phyloP scores from a whole-genome alignment of 2,113 vertebrate genomes.

The Lonchura striata region DNA sequence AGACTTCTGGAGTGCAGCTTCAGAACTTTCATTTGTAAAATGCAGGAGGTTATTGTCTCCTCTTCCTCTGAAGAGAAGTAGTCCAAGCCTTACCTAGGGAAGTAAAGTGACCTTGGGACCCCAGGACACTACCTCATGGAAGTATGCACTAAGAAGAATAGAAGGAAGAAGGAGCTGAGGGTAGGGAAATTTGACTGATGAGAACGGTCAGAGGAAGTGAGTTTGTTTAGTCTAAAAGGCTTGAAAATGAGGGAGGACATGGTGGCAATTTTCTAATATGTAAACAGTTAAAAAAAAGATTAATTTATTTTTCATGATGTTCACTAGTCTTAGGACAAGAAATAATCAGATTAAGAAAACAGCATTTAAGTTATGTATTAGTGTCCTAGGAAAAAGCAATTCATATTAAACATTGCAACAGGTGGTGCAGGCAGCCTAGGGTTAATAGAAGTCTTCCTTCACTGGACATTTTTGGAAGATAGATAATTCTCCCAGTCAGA shows the following conservation, averaged over 20 bases:
- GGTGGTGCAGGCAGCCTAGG: background rate
- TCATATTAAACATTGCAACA: background rate
- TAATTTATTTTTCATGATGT: background rate
- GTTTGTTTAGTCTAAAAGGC: slow-evolving; percentile 12
- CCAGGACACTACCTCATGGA: background rate
- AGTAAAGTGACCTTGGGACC: background rate
- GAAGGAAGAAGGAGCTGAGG: background rate
- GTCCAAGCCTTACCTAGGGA: background rate
- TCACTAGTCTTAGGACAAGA: background rate
- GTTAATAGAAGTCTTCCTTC: background rate
- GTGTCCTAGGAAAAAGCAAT: background rate
- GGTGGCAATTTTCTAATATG: background rate
- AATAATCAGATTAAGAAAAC: background rate
- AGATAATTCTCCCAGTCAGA: background rate
- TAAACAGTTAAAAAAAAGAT: background rate
- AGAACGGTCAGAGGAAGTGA: background rate
- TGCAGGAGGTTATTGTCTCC: background rate
- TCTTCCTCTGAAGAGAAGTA: background rate
- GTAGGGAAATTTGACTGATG: background rate
- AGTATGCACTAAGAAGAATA: background rate
- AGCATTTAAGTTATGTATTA: accelerated
- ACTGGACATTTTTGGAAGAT: background rate
- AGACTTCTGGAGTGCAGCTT: background rate
- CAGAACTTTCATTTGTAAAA: background rate
- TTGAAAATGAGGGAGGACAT: background rate